phyloP scores from a whole-genome alignment of 2,113 vertebrate species.

The Egretta garzetta region DNA sequence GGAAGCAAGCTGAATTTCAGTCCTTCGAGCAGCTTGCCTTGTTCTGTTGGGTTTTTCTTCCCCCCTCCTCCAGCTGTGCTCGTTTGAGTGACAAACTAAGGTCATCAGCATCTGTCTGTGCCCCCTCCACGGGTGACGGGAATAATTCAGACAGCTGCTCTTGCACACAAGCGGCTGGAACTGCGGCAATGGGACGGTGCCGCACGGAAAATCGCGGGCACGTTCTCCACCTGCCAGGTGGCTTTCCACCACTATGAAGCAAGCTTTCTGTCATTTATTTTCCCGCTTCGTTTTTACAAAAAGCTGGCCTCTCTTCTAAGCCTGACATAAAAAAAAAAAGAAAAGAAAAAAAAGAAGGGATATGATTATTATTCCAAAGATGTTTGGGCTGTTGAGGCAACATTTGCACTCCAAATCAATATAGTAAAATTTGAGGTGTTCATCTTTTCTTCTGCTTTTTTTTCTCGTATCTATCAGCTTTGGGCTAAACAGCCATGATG shows the following conservation, averaged over 20 bases:
- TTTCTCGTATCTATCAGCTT: background rate
- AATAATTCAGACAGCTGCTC: background rate
- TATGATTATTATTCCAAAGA: background rate
- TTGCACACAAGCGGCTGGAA: background rate
- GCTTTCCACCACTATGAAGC: background rate
- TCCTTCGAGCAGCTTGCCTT: background rate
- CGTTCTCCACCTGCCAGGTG: background rate
- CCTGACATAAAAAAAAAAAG: fast-evolving
- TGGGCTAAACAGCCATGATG: background rate
- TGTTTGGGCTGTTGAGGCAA: background rate
- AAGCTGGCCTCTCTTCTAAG: background rate
- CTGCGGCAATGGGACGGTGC: fast-evolving
- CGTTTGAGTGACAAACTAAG: background rate
- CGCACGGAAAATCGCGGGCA: fast-evolving
- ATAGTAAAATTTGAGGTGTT: background rate
- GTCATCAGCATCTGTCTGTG: background rate
- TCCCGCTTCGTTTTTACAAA: background rate
- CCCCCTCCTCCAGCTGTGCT: background rate
- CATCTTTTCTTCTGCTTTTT: background rate
- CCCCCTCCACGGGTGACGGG: background rate
- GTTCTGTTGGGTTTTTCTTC: background rate
- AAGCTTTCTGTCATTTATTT: background rate
- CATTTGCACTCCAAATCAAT: background rate
- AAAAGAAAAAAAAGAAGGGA: background rate
- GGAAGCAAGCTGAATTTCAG: background rate